These are phyloP conservation scores for Gerosis bhagava DNA, from an alignment of 2,888 invertebrate species.

Conservation along the genomic window DNA sequence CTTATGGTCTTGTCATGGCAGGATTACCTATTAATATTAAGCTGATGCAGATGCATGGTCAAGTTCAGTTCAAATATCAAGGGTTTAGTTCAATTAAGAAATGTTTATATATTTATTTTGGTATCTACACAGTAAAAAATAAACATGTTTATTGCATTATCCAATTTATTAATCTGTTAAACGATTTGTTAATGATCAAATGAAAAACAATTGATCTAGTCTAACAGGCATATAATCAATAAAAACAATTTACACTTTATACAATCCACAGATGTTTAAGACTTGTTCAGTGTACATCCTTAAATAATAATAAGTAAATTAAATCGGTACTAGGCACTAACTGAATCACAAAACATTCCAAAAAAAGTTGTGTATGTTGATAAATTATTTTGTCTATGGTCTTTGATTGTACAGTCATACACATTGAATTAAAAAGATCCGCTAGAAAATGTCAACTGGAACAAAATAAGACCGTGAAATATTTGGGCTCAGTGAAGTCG, in stretches of 20 bases:
- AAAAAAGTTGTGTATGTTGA: slow-evolving; percentile 47
- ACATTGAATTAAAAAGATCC: no score
- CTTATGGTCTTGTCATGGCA: no score
- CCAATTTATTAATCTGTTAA: slow-evolving; percentile 15
- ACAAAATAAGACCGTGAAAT: no score
- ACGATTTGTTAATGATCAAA: slow-evolving; percentile 39
- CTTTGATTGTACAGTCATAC: slow-evolving; percentile 29
- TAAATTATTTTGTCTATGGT: slow-evolving; percentile 33
- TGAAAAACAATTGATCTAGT: slow-evolving; percentile 71
- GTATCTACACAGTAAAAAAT: no score
- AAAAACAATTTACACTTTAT: slow-evolving; percentile 73
- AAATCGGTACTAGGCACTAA: slow-evolving; percentile 58
- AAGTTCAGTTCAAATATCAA: no score
- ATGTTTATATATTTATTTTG: no score
- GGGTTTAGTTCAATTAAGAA: no score
- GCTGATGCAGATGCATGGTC: no score
- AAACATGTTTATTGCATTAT: no score
- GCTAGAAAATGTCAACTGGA: no score
- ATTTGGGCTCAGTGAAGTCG: no score
- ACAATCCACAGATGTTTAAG: slow-evolving; percentile 54
- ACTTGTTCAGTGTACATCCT: slow-evolving; percentile 51
- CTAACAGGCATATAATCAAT: slow-evolving; percentile 74
- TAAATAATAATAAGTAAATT: slow-evolving; percentile 49
- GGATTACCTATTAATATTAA: no score
- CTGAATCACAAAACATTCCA: slow-evolving; percentile 43